phyloP scores from a whole-genome alignment of 2,797 vertebrate genomes.

The Urosaurus nigricauda region DNA sequence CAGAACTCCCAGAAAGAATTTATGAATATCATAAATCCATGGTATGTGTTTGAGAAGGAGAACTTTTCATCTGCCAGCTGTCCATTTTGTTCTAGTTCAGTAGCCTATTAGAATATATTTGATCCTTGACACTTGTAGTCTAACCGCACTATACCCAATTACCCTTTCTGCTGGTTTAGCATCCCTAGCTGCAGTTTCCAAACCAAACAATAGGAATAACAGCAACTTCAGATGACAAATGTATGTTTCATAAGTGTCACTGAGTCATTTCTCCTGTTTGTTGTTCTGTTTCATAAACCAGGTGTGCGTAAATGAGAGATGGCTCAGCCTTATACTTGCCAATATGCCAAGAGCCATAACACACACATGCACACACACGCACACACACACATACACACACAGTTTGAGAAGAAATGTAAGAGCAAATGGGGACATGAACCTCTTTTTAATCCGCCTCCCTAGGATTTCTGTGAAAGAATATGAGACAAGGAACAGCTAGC shows the following conservation, averaged over 20 bases:
- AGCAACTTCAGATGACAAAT: neutral
- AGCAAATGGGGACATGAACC: neutral
- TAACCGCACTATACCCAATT: slow-evolving; percentile 7
- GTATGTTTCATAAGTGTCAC: slow-evolving; percentile 51
- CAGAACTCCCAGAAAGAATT: neutral
- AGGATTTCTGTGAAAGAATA: slow-evolving; percentile 19
- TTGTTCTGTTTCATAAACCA: slow-evolving; percentile 50
- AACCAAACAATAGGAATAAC: slow-evolving; percentile 51
- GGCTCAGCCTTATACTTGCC: slow-evolving; percentile 23
- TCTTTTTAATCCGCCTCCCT: slow-evolving; percentile 3
- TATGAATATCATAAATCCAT: neutral
- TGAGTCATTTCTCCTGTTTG: slow-evolving; percentile 53
- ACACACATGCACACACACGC: neutral
- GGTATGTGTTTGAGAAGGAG: neutral
- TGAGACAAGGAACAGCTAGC: neutral
- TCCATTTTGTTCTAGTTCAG: slow-evolving; percentile 11
- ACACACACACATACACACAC: neutral
- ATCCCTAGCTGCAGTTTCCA: slow-evolving; percentile 58
- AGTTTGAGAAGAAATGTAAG: neutral
- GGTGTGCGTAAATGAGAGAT: slow-evolving; percentile 42
- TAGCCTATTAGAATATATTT: slow-evolving; percentile 13
- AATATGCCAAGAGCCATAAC: slow-evolving; percentile 30
- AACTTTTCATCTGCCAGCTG: slow-evolving; percentile 4
- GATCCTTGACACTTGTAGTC: slow-evolving; percentile 15
- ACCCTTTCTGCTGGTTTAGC: slow-evolving; percentile 37